Conservation (phyloP, 2,113 vertebrate genomes). For the Ammospiza caudacuta region DNA sequence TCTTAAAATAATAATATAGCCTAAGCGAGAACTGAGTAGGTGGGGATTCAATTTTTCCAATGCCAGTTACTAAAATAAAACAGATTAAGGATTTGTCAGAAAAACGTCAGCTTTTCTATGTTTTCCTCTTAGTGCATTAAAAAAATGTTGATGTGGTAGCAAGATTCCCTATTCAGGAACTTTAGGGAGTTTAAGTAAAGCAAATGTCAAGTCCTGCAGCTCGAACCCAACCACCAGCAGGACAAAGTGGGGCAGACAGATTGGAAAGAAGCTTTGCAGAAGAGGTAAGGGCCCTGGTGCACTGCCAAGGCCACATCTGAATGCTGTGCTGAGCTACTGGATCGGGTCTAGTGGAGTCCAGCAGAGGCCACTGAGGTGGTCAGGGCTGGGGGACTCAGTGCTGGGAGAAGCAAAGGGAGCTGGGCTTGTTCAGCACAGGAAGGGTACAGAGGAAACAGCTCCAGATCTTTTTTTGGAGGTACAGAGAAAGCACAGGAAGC, state of each 20-base stretch:
- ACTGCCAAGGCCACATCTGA: background rate
- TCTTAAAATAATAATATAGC: conserved; percentile 52
- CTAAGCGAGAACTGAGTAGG: background rate
- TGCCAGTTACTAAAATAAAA: conserved; percentile 14
- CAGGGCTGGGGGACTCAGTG: background rate
- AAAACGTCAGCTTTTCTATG: conserved; percentile 4
- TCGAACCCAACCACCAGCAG: background rate
- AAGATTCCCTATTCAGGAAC: background rate
- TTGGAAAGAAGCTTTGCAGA: background rate
- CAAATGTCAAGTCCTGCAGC: background rate
- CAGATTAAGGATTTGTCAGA: conserved; percentile 26
- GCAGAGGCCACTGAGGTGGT: background rate
- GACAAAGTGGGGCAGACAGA: background rate
- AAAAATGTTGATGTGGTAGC: background rate
- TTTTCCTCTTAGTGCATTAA: conserved; percentile 7
- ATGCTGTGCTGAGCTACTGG: background rate
- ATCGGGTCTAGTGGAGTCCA: background rate
- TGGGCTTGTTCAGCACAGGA: background rate
- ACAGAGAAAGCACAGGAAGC: background rate
- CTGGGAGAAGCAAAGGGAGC: background rate
- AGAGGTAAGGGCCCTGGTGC: background rate
- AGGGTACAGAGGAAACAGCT: background rate
- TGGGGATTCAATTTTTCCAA: conserved; percentile 17
- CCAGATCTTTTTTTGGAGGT: background rate
- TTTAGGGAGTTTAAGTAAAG: background rate